These are phyloP conservation scores for Tautogolabrus adspersus DNA, from an alignment of 2,113 vertebrate genomes.

Conservation along the genomic window DNA sequence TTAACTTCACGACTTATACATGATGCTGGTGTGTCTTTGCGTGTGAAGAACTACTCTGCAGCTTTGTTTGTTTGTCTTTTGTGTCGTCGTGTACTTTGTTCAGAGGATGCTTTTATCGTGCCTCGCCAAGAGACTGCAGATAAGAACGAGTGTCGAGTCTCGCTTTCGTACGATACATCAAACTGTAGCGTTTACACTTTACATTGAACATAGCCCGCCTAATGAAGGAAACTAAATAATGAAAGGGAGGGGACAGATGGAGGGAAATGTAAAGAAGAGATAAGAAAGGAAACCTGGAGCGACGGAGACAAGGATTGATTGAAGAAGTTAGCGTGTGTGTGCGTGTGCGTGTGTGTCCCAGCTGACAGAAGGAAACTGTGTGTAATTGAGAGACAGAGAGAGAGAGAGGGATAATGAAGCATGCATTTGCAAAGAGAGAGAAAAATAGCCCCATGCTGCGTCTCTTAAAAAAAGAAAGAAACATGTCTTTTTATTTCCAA, in stretches of 20 bases:
- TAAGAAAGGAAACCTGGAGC: background rate
- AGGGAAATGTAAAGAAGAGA: background rate
- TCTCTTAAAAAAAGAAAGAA: background rate
- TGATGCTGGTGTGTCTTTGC: too few species aligned
- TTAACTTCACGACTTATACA: too few species aligned
- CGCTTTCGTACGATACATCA: too few species aligned
- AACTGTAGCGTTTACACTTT: too few species aligned
- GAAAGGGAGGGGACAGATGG: background rate
- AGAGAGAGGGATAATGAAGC: constrained; percentile 33
- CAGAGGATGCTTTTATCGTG: too few species aligned
- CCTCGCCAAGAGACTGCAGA: too few species aligned
- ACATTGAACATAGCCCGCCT: too few species aligned
- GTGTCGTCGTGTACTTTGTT: too few species aligned
- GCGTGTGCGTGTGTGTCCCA: background rate
- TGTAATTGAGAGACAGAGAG: background rate
- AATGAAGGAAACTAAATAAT: too few species aligned
- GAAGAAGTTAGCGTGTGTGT: constrained; percentile 15
- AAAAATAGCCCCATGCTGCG: background rate
- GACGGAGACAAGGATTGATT: background rate
- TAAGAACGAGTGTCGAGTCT: too few species aligned
- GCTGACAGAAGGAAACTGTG: constrained; percentile 24
- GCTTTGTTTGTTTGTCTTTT: too few species aligned
- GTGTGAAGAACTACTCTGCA: too few species aligned
- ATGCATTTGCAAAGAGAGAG: constrained; percentile 27
- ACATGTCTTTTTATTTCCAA: background rate